Evolutionary conservation across 2,113 vertebrate species (phyloP), one percentile per base, ranked within the genome.

Genomic region (Cavia aperea): DNA sequence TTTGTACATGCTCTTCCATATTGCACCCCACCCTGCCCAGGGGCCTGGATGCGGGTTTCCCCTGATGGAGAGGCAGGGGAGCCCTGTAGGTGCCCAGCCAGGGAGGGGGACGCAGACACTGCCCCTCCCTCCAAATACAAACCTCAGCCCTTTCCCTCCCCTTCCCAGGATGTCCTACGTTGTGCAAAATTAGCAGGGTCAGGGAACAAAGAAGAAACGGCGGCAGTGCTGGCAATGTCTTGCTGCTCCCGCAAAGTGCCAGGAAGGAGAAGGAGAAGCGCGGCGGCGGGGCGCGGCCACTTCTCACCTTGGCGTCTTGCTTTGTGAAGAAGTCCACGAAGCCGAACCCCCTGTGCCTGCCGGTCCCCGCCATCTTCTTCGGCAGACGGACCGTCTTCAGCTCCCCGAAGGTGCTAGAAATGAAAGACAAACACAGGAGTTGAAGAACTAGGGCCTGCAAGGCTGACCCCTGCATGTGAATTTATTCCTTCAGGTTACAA

Each of bases 261-360:
- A 29, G 73, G 24, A 49, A 77, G 46, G 46, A 16, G 46, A 18
- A 16, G 73, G 43, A 31, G 46, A 16, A 77, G 73, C 39, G 8
- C 19, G 63, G 18, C 5, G 1, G 21, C 1, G 0, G 5, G 33
- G 36, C 24, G n/a, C 10, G 21, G 24, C 18, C 14, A 0, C 0
- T 33, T 83, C 98, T 97, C 95, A 99, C 99, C 99, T 99, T 99
- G 4, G 99, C 99, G 9, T 99, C 99, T 95, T 99, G 99, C 96
- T 99, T 99, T 46, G 99, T 99, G 95, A 99, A 82, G 90, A 99
- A 99, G 97, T 99, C 99, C 96, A 99, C 97, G 10, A 99, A 99
- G 43, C 99, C 98, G 81, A 99, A 99, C 39, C 99, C 99, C 24
- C 99, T 96, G 95, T 99, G 99, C 0, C 96, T 91, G 36, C 99